Percentiles rank a stretch among this genome's conserved stretches.
phyloP scores from a whole-genome alignment of 2,113 vertebrate genomes.

The Ptychochromis oligacanthus region DNA sequence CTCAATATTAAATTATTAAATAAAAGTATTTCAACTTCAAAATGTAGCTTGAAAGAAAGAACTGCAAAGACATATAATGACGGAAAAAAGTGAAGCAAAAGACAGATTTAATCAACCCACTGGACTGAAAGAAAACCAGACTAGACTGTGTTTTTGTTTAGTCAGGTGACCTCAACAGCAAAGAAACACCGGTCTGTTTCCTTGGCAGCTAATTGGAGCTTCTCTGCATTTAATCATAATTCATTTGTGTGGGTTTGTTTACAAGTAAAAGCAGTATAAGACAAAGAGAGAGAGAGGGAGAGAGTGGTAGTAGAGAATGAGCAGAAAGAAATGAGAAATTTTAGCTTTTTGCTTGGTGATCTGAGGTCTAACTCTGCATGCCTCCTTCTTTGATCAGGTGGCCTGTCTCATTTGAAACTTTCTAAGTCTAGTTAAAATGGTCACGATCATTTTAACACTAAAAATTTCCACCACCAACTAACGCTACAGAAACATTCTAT shows the following conservation, averaged over 20 bases:
- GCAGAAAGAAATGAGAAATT: slow-evolving; percentile 17
- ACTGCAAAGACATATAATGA: not conserved
- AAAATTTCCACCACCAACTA: not conserved
- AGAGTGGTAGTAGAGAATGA: slow-evolving; percentile 4
- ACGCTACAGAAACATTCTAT: not conserved
- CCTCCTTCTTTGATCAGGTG: not conserved
- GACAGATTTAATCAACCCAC: not conserved
- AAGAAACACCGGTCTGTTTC: slow-evolving; percentile 57
- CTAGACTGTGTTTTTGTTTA: slow-evolving; percentile 18
- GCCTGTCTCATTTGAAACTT: not conserved
- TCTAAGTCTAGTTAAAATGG: not conserved
- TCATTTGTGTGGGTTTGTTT: slow-evolving; percentile 64
- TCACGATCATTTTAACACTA: no score
- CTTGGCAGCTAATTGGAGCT: slow-evolving; percentile 65
- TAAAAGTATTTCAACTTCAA: not conserved
- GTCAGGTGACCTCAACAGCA: slow-evolving; percentile 48
- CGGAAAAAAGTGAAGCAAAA: not conserved
- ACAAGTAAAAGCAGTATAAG: slow-evolving; percentile 24
- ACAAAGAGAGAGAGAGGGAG: slow-evolving; percentile 8
- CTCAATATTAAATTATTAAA: not conserved
- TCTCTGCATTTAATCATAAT: slow-evolving; percentile 68
- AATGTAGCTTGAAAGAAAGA: not conserved
- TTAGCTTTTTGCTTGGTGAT: not conserved
- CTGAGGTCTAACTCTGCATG: not conserved
- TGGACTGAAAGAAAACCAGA: slow-evolving; percentile 35